These are phyloP conservation scores for Sinocyclocheilus anshuiensis DNA, from an alignment of 2,113 vertebrate genomes.

Conservation along the genomic window DNA sequence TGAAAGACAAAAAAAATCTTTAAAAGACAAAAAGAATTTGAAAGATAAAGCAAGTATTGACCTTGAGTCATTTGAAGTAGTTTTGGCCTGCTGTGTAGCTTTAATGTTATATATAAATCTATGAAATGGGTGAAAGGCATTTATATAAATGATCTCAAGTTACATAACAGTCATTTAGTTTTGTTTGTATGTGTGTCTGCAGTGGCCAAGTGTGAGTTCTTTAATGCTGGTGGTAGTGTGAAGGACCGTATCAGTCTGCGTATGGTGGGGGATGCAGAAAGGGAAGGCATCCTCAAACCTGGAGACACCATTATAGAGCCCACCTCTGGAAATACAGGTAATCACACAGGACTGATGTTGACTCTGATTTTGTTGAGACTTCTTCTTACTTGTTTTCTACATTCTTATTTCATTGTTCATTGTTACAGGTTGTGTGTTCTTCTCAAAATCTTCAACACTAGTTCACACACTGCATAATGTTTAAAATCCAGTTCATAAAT, in stretches of 20 bases:
- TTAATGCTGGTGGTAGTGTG: slow-evolving; percentile 93
- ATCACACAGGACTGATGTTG: not conserved
- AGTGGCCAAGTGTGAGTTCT: slow-evolving; percentile 97
- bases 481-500: not conserved
- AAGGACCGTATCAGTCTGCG: slow-evolving; percentile 94
- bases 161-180: not conserved
- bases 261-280: slow-evolving; percentile 95
- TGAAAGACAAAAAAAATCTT: too few species aligned
- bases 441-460: not conserved
- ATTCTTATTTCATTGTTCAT: not conserved
- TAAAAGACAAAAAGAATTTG: not conserved
- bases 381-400: not conserved
- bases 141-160: not conserved
- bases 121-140: not conserved
- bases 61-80: not conserved
- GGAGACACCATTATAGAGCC: slow-evolving; percentile 97
- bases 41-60: not conserved
- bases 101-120: not conserved
- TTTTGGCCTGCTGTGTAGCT: not conserved
- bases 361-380: not conserved
- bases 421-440: not conserved
- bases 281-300: slow-evolving; percentile 82
- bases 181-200: slow-evolving; percentile 39
- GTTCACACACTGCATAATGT: not conserved
- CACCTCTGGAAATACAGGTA: slow-evolving; percentile 94